These are phyloP conservation scores for Megamerina dolium DNA, from an alignment of 2,888 invertebrate genomes.

Conservation along the genomic window DNA sequence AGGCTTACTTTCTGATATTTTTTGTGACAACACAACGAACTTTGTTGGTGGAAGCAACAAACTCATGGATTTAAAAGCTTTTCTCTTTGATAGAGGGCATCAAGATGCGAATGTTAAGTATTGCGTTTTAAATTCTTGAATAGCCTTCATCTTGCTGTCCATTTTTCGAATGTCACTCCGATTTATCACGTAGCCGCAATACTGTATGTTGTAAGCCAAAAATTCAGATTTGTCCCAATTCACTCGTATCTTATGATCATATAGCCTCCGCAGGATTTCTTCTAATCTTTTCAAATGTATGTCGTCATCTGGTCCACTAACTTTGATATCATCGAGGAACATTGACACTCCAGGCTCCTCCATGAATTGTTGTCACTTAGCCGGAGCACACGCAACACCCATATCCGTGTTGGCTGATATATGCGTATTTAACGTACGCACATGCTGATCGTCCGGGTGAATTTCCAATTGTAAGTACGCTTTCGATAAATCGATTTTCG, in stretches of 20 bases:
- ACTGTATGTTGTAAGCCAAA: constrained; percentile 27
- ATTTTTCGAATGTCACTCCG: background rate
- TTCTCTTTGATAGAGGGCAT: no score
- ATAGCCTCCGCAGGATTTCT: constrained; percentile 23
- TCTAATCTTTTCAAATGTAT: constrained; percentile 25
- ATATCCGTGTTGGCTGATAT: constrained; percentile 30
- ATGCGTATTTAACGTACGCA: constrained; percentile 37
- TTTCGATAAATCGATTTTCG: constrained; percentile 28
- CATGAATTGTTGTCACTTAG: constrained; percentile 32
- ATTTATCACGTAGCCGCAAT: constrained; percentile 16
- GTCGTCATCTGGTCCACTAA: constrained; percentile 22
- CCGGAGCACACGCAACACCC: constrained; percentile 34
- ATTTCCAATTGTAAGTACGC: constrained; percentile 38
- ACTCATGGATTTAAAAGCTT: no score
- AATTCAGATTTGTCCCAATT: constrained; percentile 31
- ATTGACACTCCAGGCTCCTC: constrained; percentile 28
- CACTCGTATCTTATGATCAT: constrained; percentile 26
- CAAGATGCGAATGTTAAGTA: no score
- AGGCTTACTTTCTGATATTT: no score
- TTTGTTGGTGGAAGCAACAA: no score
- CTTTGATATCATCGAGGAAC: constrained; percentile 30
- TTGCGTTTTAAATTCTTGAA: constrained; percentile 32
- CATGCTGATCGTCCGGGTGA: constrained; percentile 27
- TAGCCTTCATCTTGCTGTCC: constrained; percentile 15
- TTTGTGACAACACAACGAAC: no score